phyloP scores from a whole-genome alignment of 2,797 vertebrate genomes.

The Phataginus tetradactyla region DNA sequence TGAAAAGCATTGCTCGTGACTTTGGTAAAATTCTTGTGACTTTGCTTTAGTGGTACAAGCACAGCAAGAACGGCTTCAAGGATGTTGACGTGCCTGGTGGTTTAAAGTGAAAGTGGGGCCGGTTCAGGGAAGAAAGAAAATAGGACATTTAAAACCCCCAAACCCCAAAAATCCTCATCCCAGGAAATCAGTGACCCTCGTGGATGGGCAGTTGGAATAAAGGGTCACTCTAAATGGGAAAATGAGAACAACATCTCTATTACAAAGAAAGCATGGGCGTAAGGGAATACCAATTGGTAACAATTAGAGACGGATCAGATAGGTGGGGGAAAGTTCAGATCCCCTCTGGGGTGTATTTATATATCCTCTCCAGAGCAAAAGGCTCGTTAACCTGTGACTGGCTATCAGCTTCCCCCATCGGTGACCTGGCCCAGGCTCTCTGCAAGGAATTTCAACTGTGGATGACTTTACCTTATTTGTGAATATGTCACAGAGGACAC shows the following conservation, averaged over 20 bases:
- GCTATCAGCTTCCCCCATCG: constrained; percentile 58
- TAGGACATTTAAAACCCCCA: constrained; percentile 59
- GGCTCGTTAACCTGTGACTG: constrained; percentile 46
- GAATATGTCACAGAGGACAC: neutral
- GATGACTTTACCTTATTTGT: neutral
- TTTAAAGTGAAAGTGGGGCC: constrained; percentile 74
- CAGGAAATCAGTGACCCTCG: constrained; percentile 43
- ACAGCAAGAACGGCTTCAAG: constrained; percentile 58
- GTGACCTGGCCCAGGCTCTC: constrained; percentile 27
- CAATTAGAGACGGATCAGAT: constrained; percentile 68
- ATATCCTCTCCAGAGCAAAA: constrained; percentile 20
- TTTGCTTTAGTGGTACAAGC: neutral
- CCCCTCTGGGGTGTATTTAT: constrained; percentile 66
- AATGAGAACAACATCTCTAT: neutral
- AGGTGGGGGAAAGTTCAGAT: constrained; percentile 71
- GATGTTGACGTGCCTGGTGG: constrained; percentile 62
- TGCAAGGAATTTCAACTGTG: neutral
- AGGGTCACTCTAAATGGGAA: neutral
- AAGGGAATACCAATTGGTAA: constrained; percentile 75
- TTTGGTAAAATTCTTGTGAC: constrained; percentile 46
- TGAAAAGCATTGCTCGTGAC: neutral
- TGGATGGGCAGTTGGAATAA: constrained; percentile 9
- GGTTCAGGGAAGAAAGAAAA: constrained; percentile 70
- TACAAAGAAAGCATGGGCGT: constrained; percentile 66
- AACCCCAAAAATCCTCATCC: neutral